Conservation (phyloP, 2,113 vertebrate species). For the Marcusenius ussheri region DNA sequence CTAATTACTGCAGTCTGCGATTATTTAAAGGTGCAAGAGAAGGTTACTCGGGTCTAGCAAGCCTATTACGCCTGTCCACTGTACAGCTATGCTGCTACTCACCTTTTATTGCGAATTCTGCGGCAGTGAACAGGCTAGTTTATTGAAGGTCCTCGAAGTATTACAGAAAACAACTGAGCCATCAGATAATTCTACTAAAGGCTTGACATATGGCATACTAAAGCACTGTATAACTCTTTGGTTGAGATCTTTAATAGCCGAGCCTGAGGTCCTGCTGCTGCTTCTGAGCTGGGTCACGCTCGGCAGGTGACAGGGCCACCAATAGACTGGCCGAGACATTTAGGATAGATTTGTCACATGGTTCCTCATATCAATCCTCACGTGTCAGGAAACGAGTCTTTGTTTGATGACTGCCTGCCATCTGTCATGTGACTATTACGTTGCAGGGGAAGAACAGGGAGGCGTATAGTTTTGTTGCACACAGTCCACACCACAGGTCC, state of each 20-base stretch:
- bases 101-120: not conserved
- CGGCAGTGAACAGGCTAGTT: not conserved
- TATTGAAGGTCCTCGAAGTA: not conserved
- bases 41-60: not conserved
- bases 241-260: not conserved
- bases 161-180: not conserved
- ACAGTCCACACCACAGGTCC: not conserved
- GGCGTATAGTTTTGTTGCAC: not conserved
- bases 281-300: not conserved
- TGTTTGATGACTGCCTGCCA: not conserved
- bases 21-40: conserved; percentile 32
- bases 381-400: not conserved
- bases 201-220: not conserved
- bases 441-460: not conserved
- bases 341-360: not conserved
- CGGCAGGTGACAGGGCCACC: not conserved
- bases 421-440: not conserved
- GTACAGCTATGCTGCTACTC: not conserved
- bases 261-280: not conserved
- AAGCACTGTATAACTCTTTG: not conserved
- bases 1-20: conserved; percentile 31
- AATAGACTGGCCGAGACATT: not conserved
- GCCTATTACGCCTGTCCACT: not conserved
- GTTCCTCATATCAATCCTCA: not conserved
- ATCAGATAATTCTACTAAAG: not conserved